Base-by-base conservation (phyloP, 2,888 invertebrate genomes). In the Mythimna ferrago region DNA sequence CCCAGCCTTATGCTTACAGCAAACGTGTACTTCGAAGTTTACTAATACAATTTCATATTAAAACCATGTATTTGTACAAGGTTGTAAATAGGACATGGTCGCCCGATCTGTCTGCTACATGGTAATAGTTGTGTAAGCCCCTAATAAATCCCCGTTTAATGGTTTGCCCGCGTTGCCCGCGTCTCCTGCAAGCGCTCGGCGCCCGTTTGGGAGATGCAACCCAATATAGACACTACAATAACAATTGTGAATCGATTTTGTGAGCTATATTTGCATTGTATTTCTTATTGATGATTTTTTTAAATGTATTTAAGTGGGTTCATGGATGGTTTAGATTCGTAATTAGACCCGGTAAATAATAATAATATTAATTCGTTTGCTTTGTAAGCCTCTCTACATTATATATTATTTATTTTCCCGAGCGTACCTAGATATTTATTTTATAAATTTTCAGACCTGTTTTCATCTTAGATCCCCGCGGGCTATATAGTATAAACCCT, bases 81-180 rank as follows among this genome's bases (percentile, higher is more conserved):
- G 57, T 70, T 63, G 63, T 60, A 66, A 82, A 65, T 70, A 73
- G 57, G 54, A 57, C 54, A 68, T 75, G 54, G 71, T 73, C 64
- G 61, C 66, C 65, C 64, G 73, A 86, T 86, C 71, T 81, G 78
- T 83, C 74, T 71, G 73, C 56, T 75, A 72, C 78, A 74, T 69
- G 69, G 69, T 75, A 74, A 81, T 84, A 82, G 69, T 80, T 82
- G 82, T 76, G 67, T 74, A 80, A 84, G 61, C 76, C 74, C 67
- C 71, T 78, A 83, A 84, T 82, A 86, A 85, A 84, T 78, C 78
- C 67, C 57, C 48, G 71, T 60, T 73, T 78, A 84, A 78, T 74
- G 62, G 80, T 66, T 67, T 38, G n/a, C 53, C 71, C 66, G 66
- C 58, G n/a, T 14, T 61, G 11, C 56, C 41, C 71, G 66, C 51